Conservation (phyloP, 1,140 invertebrate species). For the Physella acuta region DNA sequence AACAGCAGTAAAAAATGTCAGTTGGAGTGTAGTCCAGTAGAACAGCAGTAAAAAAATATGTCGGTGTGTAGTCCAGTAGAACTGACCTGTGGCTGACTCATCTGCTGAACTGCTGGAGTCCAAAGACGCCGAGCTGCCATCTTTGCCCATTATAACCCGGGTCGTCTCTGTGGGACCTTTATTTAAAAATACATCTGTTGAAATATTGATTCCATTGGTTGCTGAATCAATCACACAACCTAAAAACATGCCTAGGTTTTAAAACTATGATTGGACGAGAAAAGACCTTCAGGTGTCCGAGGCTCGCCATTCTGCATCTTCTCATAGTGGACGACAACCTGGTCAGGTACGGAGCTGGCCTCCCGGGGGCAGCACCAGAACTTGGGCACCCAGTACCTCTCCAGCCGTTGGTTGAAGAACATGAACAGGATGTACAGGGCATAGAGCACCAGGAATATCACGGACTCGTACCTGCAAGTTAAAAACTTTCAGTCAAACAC, state of each 20-base stretch:
- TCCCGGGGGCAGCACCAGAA: slow-evolving; percentile 28
- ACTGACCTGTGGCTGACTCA: not conserved
- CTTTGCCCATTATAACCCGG: not conserved
- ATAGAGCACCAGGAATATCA: slow-evolving; percentile 52
- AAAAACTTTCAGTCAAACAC: too few relatives aligned
- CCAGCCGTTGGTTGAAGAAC: slow-evolving; percentile 53
- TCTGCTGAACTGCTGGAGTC: not conserved
- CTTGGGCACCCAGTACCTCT: slow-evolving; percentile 41
- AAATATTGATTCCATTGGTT: too few relatives aligned
- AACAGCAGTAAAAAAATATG: not conserved
- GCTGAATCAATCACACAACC: too few relatives aligned
- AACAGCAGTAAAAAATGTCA: too few relatives aligned
- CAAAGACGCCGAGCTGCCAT: not conserved
- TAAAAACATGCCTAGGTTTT: too few relatives aligned
- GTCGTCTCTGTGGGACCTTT: not conserved
- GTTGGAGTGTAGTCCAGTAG: slow-evolving; percentile 14
- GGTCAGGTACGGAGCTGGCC: slow-evolving; percentile 21
- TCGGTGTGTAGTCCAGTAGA: not conserved
- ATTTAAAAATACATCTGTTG: too few relatives aligned
- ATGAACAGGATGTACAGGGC: slow-evolving; percentile 55
- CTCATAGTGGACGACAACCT: slow-evolving; percentile 39
- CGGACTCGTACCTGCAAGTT: slow-evolving; percentile 55
- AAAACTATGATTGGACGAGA: not conserved
- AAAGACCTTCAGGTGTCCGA: slow-evolving; percentile 21
- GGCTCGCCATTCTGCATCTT: slow-evolving; percentile 35